Conservation (phyloP, 2,888 invertebrate genomes). For the Leptopilina syphax region DNA sequence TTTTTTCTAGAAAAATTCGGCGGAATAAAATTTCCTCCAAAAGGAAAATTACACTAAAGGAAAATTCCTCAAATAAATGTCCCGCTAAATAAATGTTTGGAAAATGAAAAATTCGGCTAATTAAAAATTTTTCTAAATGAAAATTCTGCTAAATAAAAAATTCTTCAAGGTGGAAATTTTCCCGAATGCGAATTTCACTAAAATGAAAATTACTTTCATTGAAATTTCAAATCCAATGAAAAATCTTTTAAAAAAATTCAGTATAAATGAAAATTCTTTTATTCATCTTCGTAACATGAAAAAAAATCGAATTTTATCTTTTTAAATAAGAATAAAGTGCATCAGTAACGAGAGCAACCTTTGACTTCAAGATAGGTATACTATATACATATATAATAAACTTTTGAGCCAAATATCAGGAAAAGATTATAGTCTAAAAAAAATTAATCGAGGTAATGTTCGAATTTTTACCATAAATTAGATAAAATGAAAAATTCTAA, state of each 20-base stretch:
- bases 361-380: slow-evolving; percentile 59
- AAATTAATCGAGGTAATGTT: slow-evolving; percentile 18
- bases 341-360: slow-evolving; percentile 55
- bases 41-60: too few species aligned
- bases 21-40: too few species aligned
- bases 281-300: too few species aligned
- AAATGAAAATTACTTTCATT: background rate
- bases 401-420: slow-evolving; percentile 18
- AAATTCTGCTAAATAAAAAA: too few species aligned
- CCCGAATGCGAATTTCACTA: too few species aligned
- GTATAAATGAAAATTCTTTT: background rate
- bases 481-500: too few species aligned
- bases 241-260: background rate
- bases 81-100: background rate
- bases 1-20: too few species aligned
- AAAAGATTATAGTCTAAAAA: slow-evolving; percentile 29
- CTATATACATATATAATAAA: background rate
- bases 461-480: too few species aligned
- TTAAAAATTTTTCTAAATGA: too few species aligned
- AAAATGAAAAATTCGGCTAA: background rate
- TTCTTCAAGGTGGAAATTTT: too few species aligned
- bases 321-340: slow-evolving; percentile 55
- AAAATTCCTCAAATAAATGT: too few species aligned
- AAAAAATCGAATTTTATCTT: slow-evolving; percentile 49
- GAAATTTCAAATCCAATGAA: background rate